Conservation (phyloP, 1,140 invertebrate species). For the Caenorhabditis tropicalis region DNA sequence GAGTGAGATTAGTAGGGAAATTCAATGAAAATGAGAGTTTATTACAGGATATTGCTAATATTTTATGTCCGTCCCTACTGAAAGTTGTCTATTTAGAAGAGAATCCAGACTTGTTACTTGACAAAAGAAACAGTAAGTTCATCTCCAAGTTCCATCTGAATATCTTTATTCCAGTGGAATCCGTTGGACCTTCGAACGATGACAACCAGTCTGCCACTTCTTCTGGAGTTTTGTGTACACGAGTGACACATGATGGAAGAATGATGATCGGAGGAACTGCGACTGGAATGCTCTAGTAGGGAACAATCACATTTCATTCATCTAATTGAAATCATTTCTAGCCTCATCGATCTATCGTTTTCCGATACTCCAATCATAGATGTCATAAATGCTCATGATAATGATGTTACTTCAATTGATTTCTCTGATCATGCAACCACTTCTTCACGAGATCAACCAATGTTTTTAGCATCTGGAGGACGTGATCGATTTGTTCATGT, state of each 20-base stretch:
- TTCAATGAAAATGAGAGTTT: too few relatives aligned
- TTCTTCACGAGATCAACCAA: slow-evolving; percentile 20
- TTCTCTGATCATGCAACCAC: slow-evolving; percentile 26
- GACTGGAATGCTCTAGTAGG: background rate
- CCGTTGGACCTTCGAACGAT: background rate
- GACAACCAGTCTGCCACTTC: background rate
- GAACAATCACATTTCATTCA: background rate
- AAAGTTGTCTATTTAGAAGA: slow-evolving; percentile 17
- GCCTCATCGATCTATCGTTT: background rate
- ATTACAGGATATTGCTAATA: background rate
- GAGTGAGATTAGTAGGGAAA: too few relatives aligned
- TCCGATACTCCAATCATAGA: slow-evolving; percentile 28
- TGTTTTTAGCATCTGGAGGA: slow-evolving; percentile 20
- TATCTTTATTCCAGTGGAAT: background rate
- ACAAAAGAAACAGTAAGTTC: slow-evolving; percentile 26
- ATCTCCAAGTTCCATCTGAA: too few relatives aligned
- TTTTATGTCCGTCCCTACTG: background rate
- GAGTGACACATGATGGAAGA: slow-evolving; percentile 20
- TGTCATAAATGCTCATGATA: slow-evolving; percentile 25
- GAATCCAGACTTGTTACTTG: background rate
- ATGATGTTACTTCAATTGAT: slow-evolving; percentile 13
- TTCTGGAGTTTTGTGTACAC: slow-evolving; percentile 25
- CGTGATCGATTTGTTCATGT: slow-evolving; percentile 20
- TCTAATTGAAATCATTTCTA: background rate
- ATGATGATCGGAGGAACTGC: slow-evolving; percentile 22